Evolutionary conservation across 2,797 vertebrate genomes (phyloP), one percentile per base, ranked within the genome.

Genomic region (Leucoraja ocellata): DNA sequence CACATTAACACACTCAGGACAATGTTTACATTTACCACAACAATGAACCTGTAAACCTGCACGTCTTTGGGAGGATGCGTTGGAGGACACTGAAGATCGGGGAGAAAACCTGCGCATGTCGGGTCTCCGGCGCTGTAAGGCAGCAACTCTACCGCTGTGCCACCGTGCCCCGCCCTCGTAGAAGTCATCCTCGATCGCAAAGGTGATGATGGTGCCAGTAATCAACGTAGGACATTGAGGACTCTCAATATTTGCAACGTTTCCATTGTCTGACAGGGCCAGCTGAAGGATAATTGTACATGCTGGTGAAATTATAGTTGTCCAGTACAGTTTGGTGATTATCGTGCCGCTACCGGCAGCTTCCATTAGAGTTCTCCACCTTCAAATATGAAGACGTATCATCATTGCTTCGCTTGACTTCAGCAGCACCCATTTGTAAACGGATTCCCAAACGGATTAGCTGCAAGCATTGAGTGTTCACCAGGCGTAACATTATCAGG

Each of bases 241-340:
- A 65, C 16, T 86, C 61, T 32, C 14, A 88, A 32, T 7, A 65
- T 18, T 88, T 63, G 8, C 18, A 46, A 84, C 63, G 7, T 25
- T 21, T 25, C 71, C 18, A 0, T 23, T 23, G 71, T 4, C 4
- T 71, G 68, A 74, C 23, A 74, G 6, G 18, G 23, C 21, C 14
- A 81, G 28, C 25, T 73, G 93, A 94, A 81, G 61, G 68, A 36
- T 95, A 94, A 81, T 94, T 94, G 94, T 93, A 94, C 95, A 95
- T 94, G 93, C 94, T 94, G 94, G 94, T 83, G 93, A 58, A 78
- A 84, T 93, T 36, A 93, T 3, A 93, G 71, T 73, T 76, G n/a
- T 18, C 94, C 94, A 46, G 93, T 94, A 63, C 4, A 39, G 0
- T 61, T 32, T 36, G 4, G 8, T 13, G 28, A 58, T 36, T 73